phyloP scores from a whole-genome alignment of 2,888 invertebrate species.

The Agrotis clavis region DNA sequence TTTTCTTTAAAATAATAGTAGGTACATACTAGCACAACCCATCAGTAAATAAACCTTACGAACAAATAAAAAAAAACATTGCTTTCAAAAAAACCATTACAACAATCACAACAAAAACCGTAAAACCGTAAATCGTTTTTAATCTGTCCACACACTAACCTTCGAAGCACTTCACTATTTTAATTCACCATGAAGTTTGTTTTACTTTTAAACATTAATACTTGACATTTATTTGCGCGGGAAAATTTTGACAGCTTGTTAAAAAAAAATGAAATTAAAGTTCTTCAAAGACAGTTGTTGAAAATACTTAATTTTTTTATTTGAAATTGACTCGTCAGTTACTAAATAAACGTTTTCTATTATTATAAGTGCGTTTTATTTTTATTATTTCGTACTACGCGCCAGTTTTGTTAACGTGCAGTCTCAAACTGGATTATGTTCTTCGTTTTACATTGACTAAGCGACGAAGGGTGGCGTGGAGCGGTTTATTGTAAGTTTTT shows the following conservation, averaged over 20 bases:
- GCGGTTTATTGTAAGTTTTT: conserved; percentile 30
- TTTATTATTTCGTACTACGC: conserved; percentile 61
- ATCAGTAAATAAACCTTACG: too few species aligned
- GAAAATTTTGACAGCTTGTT: conserved; percentile 19
- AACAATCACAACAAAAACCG: conserved; percentile 34
- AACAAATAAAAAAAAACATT: too few species aligned
- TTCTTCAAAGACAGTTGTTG: not conserved
- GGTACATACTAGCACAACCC: not conserved
- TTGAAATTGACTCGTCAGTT: not conserved
- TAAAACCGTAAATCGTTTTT: conserved; percentile 11
- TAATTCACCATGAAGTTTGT: conserved; percentile 37
- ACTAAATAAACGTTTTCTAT: conserved; percentile 23
- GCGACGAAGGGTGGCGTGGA: conserved; percentile 61
- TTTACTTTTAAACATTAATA: conserved; percentile 1
- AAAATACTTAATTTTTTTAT: not conserved
- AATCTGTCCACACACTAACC: conserved; percentile 47
- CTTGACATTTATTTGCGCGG: conserved; percentile 29
- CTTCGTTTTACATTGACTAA: conserved; percentile 76
- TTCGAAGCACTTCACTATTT: conserved; percentile 59
- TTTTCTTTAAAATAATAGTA: too few species aligned
- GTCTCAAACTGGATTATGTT: conserved; percentile 81
- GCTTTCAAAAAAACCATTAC: too few species aligned
- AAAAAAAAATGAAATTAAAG: not conserved
- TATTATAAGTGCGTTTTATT: conserved; percentile 52
- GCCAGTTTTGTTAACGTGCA: conserved; percentile 79